Percentiles rank a stretch among this genome's conserved stretches.
Conservation (phyloP, 2,888 invertebrate species). For the Drosophila sordidapex region DNA sequence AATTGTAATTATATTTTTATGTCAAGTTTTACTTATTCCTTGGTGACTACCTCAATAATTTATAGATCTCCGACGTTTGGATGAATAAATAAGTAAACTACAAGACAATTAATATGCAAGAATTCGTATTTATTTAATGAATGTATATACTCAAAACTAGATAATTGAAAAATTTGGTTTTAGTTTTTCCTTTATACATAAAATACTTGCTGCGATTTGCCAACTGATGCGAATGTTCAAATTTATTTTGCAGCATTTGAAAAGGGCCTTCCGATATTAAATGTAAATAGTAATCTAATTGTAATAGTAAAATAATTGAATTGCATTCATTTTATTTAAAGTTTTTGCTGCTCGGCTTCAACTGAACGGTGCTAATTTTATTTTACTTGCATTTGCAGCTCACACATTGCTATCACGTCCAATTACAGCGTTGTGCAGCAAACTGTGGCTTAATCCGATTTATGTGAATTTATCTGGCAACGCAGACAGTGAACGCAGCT, state of each 20-base stretch:
- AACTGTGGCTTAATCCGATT: slow-evolving; percentile 65
- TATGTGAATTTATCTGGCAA: slow-evolving; percentile 44
- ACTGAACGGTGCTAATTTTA: slow-evolving; percentile 2
- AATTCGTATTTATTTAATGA: background rate
- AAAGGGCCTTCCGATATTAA: background rate
- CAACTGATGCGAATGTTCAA: background rate
- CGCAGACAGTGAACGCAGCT: slow-evolving; percentile 21
- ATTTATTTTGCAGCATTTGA: background rate
- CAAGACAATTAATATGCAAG: background rate
- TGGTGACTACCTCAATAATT: too few species aligned
- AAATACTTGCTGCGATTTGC: background rate
- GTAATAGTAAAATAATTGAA: background rate
- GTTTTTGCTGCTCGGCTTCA: background rate
- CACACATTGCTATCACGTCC: slow-evolving; percentile 4
- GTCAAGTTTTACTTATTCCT: too few species aligned
- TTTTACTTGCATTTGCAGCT: slow-evolving; percentile 6
- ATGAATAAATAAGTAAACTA: too few species aligned
- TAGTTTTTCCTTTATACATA: background rate
- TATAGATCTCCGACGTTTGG: too few species aligned
- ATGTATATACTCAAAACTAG: background rate
- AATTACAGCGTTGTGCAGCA: slow-evolving; percentile 23
- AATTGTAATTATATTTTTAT: too few species aligned
- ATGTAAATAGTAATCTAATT: background rate
- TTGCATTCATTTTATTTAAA: background rate
- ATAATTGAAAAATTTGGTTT: background rate